These are phyloP conservation scores for Acestrorhynchus altus DNA, from an alignment of 2,797 vertebrate species.

Conservation along the genomic window DNA sequence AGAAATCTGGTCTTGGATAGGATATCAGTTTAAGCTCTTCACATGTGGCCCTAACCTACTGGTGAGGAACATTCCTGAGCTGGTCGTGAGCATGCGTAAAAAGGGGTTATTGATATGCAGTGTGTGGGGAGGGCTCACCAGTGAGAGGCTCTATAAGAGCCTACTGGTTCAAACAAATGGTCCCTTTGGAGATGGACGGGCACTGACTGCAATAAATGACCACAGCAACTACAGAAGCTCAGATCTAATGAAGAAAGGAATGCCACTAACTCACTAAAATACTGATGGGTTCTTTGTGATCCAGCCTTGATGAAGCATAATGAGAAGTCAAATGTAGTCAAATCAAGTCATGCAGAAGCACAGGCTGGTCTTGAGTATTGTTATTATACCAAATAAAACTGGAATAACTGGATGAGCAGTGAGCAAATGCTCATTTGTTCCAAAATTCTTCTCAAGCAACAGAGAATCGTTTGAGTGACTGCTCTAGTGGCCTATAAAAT, in stretches of 20 bases:
- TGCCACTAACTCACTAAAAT: neutral
- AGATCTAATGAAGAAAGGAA: neutral
- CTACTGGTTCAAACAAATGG: conserved; percentile 38
- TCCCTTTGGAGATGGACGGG: neutral
- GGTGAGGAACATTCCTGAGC: conserved; percentile 31
- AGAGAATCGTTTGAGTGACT: neutral
- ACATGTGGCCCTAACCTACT: neutral
- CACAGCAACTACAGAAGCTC: neutral
- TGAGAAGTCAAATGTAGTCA: conserved; percentile 3
- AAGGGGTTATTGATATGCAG: conserved; percentile 32
- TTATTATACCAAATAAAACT: conserved; percentile 20
- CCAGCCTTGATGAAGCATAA: neutral
- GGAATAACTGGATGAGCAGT: conserved; percentile 26
- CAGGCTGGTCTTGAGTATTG: conserved; percentile 9
- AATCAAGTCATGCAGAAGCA: neutral
- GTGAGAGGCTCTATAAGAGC: neutral
- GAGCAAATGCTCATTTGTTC: neutral
- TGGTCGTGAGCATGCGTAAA: conserved; percentile 34
- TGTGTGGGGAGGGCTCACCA: conserved; percentile 20
- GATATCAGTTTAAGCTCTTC: neutral
- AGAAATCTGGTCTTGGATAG: neutral
- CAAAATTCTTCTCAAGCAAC: neutral
- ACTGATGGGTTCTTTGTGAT: too few species aligned
- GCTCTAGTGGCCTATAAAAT: neutral
- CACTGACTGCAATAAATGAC: conserved; percentile 13